Evolutionary conservation across 2,888 invertebrate genomes (phyloP).

Genomic region (Cordilura impudica): DNA sequence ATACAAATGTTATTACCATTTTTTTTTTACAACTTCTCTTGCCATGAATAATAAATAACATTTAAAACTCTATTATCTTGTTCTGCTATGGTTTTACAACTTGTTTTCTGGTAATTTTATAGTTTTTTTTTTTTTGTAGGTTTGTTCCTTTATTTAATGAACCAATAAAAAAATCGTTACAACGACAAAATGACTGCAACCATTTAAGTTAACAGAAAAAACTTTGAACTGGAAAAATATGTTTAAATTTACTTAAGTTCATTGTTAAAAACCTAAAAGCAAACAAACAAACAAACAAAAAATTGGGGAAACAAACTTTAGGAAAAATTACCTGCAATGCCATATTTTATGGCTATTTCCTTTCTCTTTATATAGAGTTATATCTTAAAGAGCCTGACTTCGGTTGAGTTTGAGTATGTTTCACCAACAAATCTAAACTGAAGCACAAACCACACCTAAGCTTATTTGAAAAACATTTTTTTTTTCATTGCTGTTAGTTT

Average conservation of each 20-base stretch:
- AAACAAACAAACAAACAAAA: neutral
- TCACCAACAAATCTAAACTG: slow-evolving; percentile 35
- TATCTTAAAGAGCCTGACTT: neutral
- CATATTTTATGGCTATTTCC: slow-evolving; percentile 25
- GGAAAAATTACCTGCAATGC: slow-evolving; percentile 25
- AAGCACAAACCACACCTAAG: slow-evolving; percentile 11
- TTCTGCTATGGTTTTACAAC: slow-evolving; percentile 13
- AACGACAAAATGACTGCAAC: neutral
- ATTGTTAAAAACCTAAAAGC: slow-evolving; percentile 28
- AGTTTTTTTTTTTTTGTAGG: slow-evolving; percentile 1
- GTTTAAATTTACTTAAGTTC: slow-evolving; percentile 41
- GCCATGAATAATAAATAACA: slow-evolving; percentile 41
- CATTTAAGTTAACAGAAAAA: neutral
- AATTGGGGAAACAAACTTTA: neutral
- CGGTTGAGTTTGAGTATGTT: neutral
- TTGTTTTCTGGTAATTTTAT: slow-evolving; percentile 1
- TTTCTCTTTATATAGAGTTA: slow-evolving; percentile 45
- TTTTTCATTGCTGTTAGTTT: neutral
- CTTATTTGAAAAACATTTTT: slow-evolving; percentile 1
- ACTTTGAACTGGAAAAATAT: slow-evolving; percentile 5
- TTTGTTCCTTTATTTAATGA: slow-evolving; percentile 8
- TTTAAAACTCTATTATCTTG: slow-evolving; percentile 55
- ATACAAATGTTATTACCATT: slow-evolving; percentile 51
- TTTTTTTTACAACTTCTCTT: slow-evolving; percentile 41
- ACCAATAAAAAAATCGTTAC: slow-evolving; percentile 23